Percentiles rank a stretch among this genome's conserved stretches.
Evolutionary conservation across 1,140 invertebrate genomes (phyloP).

Genomic region (Anastrepha obliqua): DNA sequence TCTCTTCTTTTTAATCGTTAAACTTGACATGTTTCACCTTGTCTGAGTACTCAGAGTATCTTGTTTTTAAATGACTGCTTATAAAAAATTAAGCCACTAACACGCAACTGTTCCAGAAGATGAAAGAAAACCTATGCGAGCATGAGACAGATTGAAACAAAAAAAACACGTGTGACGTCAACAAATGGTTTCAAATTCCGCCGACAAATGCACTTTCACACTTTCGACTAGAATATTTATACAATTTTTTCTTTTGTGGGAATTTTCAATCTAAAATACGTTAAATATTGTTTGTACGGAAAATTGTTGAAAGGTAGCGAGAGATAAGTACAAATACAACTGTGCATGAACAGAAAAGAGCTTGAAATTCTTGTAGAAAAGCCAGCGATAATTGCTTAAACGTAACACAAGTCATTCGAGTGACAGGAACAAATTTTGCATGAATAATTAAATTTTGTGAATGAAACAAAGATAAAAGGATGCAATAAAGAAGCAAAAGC

Average conservation of each 20-base stretch:
- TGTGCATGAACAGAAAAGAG: background rate
- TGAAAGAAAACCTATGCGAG: background rate
- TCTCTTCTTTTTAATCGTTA: no score
- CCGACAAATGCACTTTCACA: background rate
- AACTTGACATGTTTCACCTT: no score
- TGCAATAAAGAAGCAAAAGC: background rate
- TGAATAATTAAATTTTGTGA: background rate
- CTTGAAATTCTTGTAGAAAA: background rate
- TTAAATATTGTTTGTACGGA: background rate
- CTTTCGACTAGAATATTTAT: background rate
- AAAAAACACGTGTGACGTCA: background rate
- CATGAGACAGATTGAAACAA: background rate
- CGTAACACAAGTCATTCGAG: background rate
- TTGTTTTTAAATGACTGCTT: background rate
- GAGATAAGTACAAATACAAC: background rate
- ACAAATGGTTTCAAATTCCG: background rate
- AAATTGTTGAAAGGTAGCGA: background rate
- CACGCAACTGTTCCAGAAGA: background rate
- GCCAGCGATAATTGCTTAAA: background rate
- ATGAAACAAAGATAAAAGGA: background rate
- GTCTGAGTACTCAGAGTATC: no score
- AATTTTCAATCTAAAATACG: constrained; percentile 30
- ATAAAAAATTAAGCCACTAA: background rate
- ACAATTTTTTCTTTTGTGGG: background rate
- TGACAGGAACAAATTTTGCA: constrained; percentile 9